Percentiles rank a stretch among this genome's conserved stretches.
Evolutionary conservation across 2,113 vertebrate species (phyloP).

Genomic region (Columba janthina): DNA sequence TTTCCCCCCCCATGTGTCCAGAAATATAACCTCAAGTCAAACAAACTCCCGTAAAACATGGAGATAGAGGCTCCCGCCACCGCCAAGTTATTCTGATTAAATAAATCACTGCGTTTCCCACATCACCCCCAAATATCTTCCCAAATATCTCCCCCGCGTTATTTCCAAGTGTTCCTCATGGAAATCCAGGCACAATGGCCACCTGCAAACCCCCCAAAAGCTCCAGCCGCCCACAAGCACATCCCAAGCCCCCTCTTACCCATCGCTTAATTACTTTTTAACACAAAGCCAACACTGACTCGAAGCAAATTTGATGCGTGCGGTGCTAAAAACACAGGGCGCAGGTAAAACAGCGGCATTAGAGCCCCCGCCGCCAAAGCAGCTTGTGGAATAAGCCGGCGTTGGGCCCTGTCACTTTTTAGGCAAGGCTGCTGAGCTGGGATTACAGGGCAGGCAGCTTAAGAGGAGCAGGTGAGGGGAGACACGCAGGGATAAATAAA

Average conservation of each 20-base stretch:
- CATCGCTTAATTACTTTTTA: too few species aligned
- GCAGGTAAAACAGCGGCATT: not conserved
- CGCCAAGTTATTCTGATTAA: not conserved
- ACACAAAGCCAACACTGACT: fast-evolving
- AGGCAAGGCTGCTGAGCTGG: conserved; percentile 25
- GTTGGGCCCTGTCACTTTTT: conserved; percentile 53
- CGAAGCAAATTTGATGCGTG: fast-evolving
- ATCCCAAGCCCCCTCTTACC: not conserved
- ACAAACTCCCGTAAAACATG: not conserved
- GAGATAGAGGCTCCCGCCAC: fast-evolving
- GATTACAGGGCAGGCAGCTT: conserved; percentile 41
- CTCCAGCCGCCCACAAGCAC: not conserved
- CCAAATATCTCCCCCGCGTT: not conserved
- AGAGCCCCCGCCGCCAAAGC: not conserved
- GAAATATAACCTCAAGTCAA: not conserved
- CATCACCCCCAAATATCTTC: not conserved
- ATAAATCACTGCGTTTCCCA: not conserved
- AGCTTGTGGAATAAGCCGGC: conserved; percentile 25
- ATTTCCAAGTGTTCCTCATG: not conserved
- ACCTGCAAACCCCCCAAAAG: not conserved
- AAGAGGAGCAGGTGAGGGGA: conserved; percentile 50
- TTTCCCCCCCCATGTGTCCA: not conserved
- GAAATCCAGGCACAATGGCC: not conserved
- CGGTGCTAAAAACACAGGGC: not conserved
- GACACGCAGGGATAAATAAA: not conserved